Evolutionary conservation across 2,888 invertebrate genomes (phyloP).

Genomic region (Cephus pygmeus): DNA sequence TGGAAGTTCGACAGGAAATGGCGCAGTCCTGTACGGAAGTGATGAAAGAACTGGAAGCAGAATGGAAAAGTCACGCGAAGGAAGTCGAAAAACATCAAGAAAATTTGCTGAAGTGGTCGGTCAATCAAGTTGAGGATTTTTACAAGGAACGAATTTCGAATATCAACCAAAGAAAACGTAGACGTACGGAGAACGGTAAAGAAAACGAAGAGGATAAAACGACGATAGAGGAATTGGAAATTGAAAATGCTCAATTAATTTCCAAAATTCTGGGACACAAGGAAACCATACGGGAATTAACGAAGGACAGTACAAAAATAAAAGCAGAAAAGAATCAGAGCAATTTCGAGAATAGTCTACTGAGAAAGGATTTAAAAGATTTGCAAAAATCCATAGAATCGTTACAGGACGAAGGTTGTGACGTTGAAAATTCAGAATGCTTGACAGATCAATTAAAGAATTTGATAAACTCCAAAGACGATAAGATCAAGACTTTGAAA

Average conservation of each 20-base stretch:
- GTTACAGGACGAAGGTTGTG: slow-evolving; percentile 16
- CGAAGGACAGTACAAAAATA: slow-evolving; percentile 35
- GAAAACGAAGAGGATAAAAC: slow-evolving; percentile 26
- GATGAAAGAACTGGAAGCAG: slow-evolving; percentile 45
- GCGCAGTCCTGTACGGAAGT: slow-evolving; percentile 38
- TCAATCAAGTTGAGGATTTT: slow-evolving; percentile 43
- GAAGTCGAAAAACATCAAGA: slow-evolving; percentile 42
- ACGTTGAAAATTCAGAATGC: neutral
- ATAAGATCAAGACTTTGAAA: slow-evolving; percentile 18
- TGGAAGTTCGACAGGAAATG: slow-evolving; percentile 49
- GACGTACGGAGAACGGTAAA: slow-evolving; percentile 36
- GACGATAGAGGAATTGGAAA: slow-evolving; percentile 33
- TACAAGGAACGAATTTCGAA: slow-evolving; percentile 47
- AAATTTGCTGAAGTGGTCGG: slow-evolving; percentile 47
- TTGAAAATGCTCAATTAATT: slow-evolving; percentile 36
- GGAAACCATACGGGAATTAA: slow-evolving; percentile 38
- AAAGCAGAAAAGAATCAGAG: slow-evolving; percentile 41
- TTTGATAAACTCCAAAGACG: slow-evolving; percentile 28
- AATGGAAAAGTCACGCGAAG: slow-evolving; percentile 45
- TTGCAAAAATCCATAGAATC: slow-evolving; percentile 25
- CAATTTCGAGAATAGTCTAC: slow-evolving; percentile 29
- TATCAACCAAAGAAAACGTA: slow-evolving; percentile 39
- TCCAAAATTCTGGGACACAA: slow-evolving; percentile 33
- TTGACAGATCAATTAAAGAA: slow-evolving; percentile 28
- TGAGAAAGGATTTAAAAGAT: slow-evolving; percentile 37